Evolutionary conservation across 2,113 vertebrate genomes (phyloP).

Genomic region (Saccopteryx leptura): DNA sequence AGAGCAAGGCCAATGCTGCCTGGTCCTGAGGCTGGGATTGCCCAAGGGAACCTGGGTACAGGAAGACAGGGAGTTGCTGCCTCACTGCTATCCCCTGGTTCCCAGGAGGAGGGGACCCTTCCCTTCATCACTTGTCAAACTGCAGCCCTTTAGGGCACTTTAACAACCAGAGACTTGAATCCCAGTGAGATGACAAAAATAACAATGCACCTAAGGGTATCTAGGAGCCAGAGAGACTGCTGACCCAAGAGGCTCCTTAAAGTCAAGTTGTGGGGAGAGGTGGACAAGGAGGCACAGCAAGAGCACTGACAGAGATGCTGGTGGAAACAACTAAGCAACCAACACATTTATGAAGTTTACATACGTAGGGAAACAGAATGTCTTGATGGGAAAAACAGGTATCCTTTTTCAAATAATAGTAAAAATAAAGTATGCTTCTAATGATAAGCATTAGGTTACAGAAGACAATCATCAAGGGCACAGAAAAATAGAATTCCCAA

Average conservation of each 20-base stretch:
- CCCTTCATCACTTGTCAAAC: fast-evolving
- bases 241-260: background rate
- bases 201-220: background rate
- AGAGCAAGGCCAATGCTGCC: background rate
- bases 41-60: background rate
- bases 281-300: too few species aligned
- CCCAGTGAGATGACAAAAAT: background rate
- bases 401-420: background rate
- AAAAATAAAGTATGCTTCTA: background rate
- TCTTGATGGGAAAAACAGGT: background rate
- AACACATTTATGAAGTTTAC: background rate
- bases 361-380: background rate
- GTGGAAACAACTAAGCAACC: background rate
- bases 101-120: background rate
- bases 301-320: background rate
- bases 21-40: background rate
- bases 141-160: fast-evolving
- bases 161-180: background rate
- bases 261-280: background rate
- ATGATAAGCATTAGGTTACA: background rate
- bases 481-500: background rate
- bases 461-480: background rate
- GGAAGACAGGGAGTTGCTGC: background rate
- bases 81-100: background rate
- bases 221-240: background rate